Evolutionary conservation across 2,888 invertebrate genomes (phyloP).

Genomic region (Folsomia candida): DNA sequence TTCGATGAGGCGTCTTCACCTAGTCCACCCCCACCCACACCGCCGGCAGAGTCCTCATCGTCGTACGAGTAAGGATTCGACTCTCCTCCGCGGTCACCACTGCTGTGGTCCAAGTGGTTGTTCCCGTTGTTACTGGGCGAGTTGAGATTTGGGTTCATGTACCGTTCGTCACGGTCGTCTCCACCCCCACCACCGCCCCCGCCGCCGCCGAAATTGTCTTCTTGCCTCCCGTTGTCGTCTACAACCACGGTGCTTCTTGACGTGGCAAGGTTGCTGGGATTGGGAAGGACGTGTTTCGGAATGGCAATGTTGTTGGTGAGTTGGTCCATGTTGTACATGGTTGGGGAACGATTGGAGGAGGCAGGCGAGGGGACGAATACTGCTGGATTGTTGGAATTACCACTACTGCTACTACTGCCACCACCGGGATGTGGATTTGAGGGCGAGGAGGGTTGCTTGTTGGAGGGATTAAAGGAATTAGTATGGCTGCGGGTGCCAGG

Average conservation of each 20-base stretch:
- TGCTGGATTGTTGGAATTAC: conserved; percentile 46
- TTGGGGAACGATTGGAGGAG: conserved; percentile 49
- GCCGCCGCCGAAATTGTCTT: conserved; percentile 25
- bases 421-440: conserved; percentile 21
- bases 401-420: conserved; percentile 35
- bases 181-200: conserved; percentile 24
- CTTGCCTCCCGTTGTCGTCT: conserved; percentile 36
- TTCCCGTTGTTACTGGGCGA: conserved; percentile 47
- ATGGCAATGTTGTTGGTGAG: conserved; percentile 51
- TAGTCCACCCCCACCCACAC: conserved; percentile 25
- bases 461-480: conserved; percentile 35
- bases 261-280: conserved; percentile 51
- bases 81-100: conserved; percentile 41
- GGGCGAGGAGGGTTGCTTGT: conserved; percentile 25
- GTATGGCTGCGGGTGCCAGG: conserved; percentile 21
- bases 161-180: conserved; percentile 44
- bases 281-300: conserved; percentile 50
- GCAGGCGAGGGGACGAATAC: conserved; percentile 50
- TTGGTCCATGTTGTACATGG: conserved; percentile 51
- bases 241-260: conserved; percentile 47
- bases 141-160: conserved; percentile 39
- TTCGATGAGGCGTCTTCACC: conserved; percentile 42
- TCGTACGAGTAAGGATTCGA: conserved; percentile 43
- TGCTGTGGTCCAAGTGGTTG: conserved; percentile 50
- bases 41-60: conserved; percentile 10